Evolutionary conservation across 2,888 invertebrate species (phyloP), one percentile per base, ranked within the genome.

Genomic region (Labia minor): DNA sequence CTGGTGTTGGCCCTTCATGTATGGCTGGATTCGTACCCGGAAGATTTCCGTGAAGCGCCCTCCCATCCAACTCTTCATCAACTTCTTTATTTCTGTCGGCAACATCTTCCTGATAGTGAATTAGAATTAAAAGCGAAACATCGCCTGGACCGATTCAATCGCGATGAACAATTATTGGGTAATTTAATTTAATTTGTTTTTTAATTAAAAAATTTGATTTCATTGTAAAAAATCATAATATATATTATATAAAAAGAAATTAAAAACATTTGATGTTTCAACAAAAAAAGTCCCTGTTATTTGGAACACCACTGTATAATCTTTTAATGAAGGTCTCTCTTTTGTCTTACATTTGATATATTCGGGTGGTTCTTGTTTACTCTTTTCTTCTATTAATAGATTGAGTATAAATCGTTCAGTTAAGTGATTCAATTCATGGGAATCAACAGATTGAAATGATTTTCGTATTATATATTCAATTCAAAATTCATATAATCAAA

Each of bases 11-110:
- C 92, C 70, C 83, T 98, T 72, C 93, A 95, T 76, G 95, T 97
- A 62, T 99, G 99, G 99, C 79, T 99, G 76, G 97, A 98, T 80
- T 91, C 92, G 68, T 98, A 95, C 78, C 93, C 95, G 61, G 96
- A 97, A 78, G 99, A 99, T 80, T 91, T 92, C 78, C 85, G 87
- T 69, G 89, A 91, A 72, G 83, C 89, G 49, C 91, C 92, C 64
- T 84, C 85, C 74, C 90, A 90, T 77, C 82, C 87, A 65, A 86
- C 89, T 73, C 86, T 98, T 74, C 84, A 86, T 70, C 86, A 89
- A 78, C 84, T 98, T 72, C 84, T 93, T 73, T 86, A 88, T 73
- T 96, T 97, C 80, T 91, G 92, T 68, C 86, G 87, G 74, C 86
- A 88, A 73, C 86, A 89, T 72, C 80, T 93, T 71, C 87, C 92